A percentile compares a stretch with the other conserved stretches of the same genome.
phyloP scores from a whole-genome alignment of 2,888 invertebrate genomes.

The Entomobrya multifasciata region DNA sequence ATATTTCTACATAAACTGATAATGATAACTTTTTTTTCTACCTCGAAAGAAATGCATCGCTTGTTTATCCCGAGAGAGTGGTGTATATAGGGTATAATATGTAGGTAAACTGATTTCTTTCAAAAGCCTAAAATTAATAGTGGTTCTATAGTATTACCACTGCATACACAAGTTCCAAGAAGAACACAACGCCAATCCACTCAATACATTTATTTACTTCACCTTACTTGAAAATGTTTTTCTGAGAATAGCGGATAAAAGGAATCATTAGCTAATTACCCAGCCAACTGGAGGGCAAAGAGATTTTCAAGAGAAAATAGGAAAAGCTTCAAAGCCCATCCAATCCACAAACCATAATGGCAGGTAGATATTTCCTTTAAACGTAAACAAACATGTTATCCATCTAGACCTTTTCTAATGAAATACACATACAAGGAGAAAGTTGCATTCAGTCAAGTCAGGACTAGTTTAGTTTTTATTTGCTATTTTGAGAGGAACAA shows the following conservation, averaged over 20 bases:
- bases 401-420: no score
- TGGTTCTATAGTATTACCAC: neutral
- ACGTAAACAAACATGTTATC: no score
- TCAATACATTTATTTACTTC: constrained; percentile 27
- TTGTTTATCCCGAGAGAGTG: neutral
- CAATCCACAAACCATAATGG: no score
- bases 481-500: constrained; percentile 6
- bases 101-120: neutral
- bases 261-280: constrained; percentile 55
- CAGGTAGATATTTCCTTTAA: no score
- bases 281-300: constrained; percentile 39
- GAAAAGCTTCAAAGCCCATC: no score
- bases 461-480: neutral
- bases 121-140: neutral
- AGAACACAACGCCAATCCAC: neutral
- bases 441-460: no score
- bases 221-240: constrained; percentile 3
- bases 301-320: neutral
- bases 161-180: neutral
- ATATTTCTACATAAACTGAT: neutral
- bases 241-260: constrained; percentile 17
- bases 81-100: neutral
- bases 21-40: neutral
- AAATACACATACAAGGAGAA: no score
- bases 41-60: no score